phyloP scores from a whole-genome alignment of 2,797 vertebrate species.

The Phrynocephalus forsythii region DNA sequence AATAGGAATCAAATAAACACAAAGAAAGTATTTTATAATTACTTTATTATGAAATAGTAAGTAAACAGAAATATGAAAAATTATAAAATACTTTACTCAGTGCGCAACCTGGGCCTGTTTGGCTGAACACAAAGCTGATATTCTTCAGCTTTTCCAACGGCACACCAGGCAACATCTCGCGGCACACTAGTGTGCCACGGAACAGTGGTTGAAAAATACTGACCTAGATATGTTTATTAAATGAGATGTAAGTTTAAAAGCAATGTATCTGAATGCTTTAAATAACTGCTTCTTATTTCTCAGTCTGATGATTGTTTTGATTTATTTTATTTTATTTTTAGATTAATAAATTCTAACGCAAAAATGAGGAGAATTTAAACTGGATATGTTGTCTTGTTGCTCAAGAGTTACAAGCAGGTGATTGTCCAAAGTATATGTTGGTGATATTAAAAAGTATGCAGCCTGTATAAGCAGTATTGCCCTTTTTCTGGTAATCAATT shows the following conservation, averaged over 20 bases:
- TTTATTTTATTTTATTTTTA: slow-evolving; percentile 12
- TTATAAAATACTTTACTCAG: too few species aligned
- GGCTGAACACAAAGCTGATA: too few species aligned
- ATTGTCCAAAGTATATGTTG: neutral
- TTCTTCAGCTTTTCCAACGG: too few species aligned
- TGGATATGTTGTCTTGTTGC: neutral
- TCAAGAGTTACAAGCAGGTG: neutral
- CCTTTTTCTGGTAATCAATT: neutral
- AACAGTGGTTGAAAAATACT: too few species aligned
- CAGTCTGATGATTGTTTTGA: neutral
- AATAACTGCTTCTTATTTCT: slow-evolving; percentile 23
- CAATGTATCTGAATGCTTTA: neutral
- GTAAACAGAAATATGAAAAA: too few species aligned
- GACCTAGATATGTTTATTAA: too few species aligned
- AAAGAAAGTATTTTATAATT: too few species aligned
- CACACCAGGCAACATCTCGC: too few species aligned
- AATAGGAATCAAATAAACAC: too few species aligned
- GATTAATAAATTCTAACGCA: neutral
- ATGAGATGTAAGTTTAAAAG: neutral
- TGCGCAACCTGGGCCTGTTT: too few species aligned
- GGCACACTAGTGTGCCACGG: too few species aligned
- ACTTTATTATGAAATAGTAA: too few species aligned
- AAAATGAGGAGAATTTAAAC: slow-evolving; percentile 7
- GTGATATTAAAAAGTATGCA: neutral
- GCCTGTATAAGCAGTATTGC: neutral